phyloP scores from a whole-genome alignment of 2,797 vertebrate genomes.

The Halcyon smyrnensis region DNA sequence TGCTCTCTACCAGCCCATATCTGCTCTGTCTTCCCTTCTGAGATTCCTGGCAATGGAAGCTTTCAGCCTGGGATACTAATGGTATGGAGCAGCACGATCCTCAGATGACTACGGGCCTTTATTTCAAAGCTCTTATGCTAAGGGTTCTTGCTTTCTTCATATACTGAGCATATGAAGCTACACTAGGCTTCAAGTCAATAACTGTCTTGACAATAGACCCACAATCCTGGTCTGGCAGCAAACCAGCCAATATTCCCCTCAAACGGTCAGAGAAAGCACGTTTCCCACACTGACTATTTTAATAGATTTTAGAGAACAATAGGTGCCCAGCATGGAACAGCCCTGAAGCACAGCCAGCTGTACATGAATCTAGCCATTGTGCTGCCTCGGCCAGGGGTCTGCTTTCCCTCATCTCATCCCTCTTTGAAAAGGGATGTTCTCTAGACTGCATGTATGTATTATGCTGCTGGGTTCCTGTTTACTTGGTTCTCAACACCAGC shows the following conservation, averaged over 20 bases:
- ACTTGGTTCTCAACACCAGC: background rate
- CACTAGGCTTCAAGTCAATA: background rate
- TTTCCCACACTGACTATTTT: background rate
- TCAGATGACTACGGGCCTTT: background rate
- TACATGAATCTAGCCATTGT: constrained; percentile 30
- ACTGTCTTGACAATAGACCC: background rate
- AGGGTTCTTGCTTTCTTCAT: background rate
- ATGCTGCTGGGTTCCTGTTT: background rate
- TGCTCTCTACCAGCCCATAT: background rate
- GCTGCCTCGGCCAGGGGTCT: background rate
- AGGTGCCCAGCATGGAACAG: background rate
- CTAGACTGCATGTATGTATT: background rate
- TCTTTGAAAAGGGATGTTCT: background rate
- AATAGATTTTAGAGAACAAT: background rate
- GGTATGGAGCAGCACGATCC: background rate
- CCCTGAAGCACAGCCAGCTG: constrained; percentile 1
- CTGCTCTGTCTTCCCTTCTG: background rate
- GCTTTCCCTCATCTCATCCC: background rate
- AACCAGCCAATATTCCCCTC: background rate
- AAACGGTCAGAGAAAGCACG: background rate
- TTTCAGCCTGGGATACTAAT: background rate
- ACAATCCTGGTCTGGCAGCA: background rate
- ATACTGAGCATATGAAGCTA: background rate
- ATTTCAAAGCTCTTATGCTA: background rate
- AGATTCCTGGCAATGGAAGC: background rate